These are phyloP conservation scores for Psittacara wagleri DNA, from an alignment of 2,113 vertebrate species.

Conservation along the genomic window DNA sequence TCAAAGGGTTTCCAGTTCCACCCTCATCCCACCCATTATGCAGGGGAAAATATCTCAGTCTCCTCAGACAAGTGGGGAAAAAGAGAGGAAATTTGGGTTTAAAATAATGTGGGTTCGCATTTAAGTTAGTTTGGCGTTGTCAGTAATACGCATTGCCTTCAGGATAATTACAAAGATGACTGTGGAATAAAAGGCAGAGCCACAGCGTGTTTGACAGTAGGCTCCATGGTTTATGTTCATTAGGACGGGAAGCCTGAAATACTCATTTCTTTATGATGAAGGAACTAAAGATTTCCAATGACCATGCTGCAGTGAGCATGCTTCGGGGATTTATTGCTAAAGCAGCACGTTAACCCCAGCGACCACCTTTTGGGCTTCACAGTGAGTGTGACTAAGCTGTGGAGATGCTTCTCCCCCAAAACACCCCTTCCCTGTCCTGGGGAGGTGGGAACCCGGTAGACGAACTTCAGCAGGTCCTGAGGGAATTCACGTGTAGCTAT, in stretches of 20 bases:
- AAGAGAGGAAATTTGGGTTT: slow-evolving; percentile 6
- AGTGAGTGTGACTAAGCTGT: rapidly evolving
- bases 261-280: slow-evolving; percentile 52
- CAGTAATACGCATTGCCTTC: not conserved
- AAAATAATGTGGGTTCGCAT: not conserved
- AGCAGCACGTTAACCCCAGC: not conserved
- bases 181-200: slow-evolving; percentile 13
- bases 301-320: not conserved
- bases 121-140: not conserved
- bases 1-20: slow-evolving; percentile 8
- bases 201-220: not conserved
- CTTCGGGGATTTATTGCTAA: slow-evolving; percentile 5
- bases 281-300: slow-evolving; percentile 59
- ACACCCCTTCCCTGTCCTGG: rapidly evolving
- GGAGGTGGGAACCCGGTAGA: not conserved
- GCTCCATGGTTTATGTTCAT: slow-evolving; percentile 34
- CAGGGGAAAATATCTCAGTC: not conserved
- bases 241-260: slow-evolving; percentile 39
- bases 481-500: rapidly evolving
- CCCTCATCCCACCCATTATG: not conserved
- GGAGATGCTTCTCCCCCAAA: not conserved
- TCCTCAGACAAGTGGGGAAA: not conserved
- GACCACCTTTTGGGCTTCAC: not conserved
- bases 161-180: not conserved
- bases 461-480: not conserved